Evolutionary conservation across 2,113 vertebrate species (phyloP), one percentile per base, ranked within the genome.

Genomic region (Alectura lathami): DNA sequence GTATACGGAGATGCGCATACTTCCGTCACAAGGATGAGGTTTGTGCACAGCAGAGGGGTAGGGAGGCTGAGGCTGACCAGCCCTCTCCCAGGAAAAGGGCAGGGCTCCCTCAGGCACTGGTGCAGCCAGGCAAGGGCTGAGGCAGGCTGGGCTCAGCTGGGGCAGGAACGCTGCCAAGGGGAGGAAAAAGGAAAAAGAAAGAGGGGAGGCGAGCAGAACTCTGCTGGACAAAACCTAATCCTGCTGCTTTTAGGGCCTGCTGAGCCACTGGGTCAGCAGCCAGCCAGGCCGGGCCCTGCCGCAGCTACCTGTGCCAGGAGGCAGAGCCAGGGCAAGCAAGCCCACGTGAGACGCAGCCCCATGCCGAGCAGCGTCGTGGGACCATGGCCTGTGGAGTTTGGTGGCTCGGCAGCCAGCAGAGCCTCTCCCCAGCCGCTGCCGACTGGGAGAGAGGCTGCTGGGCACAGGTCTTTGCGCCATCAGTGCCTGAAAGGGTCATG

Each of bases 201-300:
- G 34, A 2, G 18, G 22, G 67, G 93, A 53, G 11, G 27, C 66
- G 76, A 76, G 50, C 32, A 74, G 17, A 48, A 53, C 43, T 84
- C 87, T 36, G 43, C 51, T 40, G 60, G 74, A 94, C 88, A 92
- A 89, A 95, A 59, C 45, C 70, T 94, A 97, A 97, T 96, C 95
- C 94, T 90, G 45, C 83, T 81, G 22, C 86, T 77, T 18, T 74
- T 72, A 87, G 59, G 87, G 95, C 97, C 97, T 96, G 96, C 14
- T 16, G 87, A 89, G 96, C 93, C 93, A 92, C 67, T 21, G 54
- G 96, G 95, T 97, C 96, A 96, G 92, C 36, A 78, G 51, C 74
- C 89, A 90, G 29, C 76, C 78, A 56, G 57, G 54, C 83, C 76
- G 89, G 86, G 88, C 89, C 89, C 48, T 69, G 36, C 62, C 57